Base-by-base conservation (phyloP, 2,113 vertebrate genomes). In the Phrynosoma blainvillii region DNA sequence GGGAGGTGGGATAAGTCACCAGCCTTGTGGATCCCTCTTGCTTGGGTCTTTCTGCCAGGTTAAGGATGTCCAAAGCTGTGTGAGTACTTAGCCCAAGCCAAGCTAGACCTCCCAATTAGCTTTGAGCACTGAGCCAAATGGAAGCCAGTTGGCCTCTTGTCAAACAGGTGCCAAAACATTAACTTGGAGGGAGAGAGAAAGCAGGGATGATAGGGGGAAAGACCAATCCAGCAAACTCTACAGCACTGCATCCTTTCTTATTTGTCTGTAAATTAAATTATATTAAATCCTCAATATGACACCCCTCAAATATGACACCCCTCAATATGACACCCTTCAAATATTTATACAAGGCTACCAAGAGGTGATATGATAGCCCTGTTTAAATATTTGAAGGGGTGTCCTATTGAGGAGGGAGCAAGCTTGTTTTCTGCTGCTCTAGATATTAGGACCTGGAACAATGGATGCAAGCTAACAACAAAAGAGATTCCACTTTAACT, bases 201-300 rank as follows among this genome's bases (percentile, higher is more conserved):
- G 76, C 4, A 1, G 25, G 5, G 71, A 36, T 8, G 21, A 86
- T 21, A 42, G 78, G 42, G 47, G 65, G 36, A 27, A 40, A 5
- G 56, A 11, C 25, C 76, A 3, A 32, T 73, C 71, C 71, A 79
- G 21, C 68, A 76, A 62, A 71, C 18, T 3, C 16, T 21, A n/a
- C 0, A 0, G 71, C 5, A 25, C 25, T 52, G 6, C 54, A 8
- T 2, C 62, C 30, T 13, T 23, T 4, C 6, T n/a, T 16, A 56
- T 71, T 71, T 36, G 56, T 32, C 7, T 23, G 1, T 11, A 80
- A 79, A 85, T 85, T n/a, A n/a, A n/a, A n/a, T n/a, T n/a, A n/a
- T n/a, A n/a, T n/a, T n/a, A n/a, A n/a, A n/a, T n/a, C n/a, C n/a
- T n/a, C n/a, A n/a, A n/a, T n/a, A n/a, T n/a, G n/a, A n/a, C n/a